Evolutionary conservation across 2,888 invertebrate genomes (phyloP).

Genomic region (Platypus cylindrus): DNA sequence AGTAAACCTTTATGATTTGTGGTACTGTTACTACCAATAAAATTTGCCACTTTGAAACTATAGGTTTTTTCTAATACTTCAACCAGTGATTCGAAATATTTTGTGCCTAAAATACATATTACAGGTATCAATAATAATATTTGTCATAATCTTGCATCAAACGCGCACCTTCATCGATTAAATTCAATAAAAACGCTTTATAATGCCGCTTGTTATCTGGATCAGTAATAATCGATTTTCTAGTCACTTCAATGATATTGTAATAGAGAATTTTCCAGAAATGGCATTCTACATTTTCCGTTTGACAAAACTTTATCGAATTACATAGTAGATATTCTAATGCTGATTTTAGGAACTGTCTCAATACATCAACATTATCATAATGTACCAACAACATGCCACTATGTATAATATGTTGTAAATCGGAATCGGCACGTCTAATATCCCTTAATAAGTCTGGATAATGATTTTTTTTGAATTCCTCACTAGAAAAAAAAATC

Average conservation of each 20-base stretch:
- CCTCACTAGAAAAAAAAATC: conserved; percentile 31
- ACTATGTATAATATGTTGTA: conserved; percentile 49
- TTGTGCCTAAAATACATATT: conserved; percentile 28
- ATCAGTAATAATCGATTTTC: conserved; percentile 53
- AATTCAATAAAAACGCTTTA: conserved; percentile 49
- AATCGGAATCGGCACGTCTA: conserved; percentile 52
- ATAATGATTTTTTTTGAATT: conserved; percentile 48
- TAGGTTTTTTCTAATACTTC: conserved; percentile 61
- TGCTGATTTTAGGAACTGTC: conserved; percentile 54
- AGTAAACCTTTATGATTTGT: conserved; percentile 51
- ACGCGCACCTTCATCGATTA: conserved; percentile 71
- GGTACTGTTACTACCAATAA: conserved; percentile 45
- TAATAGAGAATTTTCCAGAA: conserved; percentile 88
- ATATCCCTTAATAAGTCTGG: conserved; percentile 51
- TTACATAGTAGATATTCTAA: conserved; percentile 55
- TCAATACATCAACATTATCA: conserved; percentile 47
- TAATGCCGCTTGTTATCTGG: conserved; percentile 50
- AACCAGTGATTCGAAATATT: conserved; percentile 65
- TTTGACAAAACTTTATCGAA: conserved; percentile 76
- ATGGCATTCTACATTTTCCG: conserved; percentile 77
- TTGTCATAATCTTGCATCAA: conserved; percentile 26
- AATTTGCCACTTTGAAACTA: conserved; percentile 56
- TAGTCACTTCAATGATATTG: conserved; percentile 70
- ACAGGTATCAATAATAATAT: no score
- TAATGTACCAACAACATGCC: conserved; percentile 52